These are phyloP conservation scores for Hesperophylax magnus DNA, from an alignment of 1,140 invertebrate genomes.

Conservation along the genomic window DNA sequence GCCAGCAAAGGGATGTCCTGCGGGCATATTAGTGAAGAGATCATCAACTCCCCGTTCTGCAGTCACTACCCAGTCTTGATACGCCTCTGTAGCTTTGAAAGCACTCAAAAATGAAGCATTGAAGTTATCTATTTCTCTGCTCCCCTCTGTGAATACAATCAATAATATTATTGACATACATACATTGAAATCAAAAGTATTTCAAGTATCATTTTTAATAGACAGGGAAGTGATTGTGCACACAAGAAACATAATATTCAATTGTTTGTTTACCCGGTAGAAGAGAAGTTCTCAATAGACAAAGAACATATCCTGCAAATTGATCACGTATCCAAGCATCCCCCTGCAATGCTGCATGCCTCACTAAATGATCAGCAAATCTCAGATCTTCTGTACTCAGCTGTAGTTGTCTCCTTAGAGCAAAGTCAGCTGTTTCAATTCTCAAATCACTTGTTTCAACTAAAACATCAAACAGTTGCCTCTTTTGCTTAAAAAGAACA, in stretches of 20 bases:
- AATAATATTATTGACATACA: constrained; percentile 1
- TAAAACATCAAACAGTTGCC: constrained; percentile 92
- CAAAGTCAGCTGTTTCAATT: constrained; percentile 90
- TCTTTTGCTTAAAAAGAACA: constrained; percentile 96
- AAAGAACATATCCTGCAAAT: constrained; percentile 93
- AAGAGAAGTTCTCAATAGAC: constrained; percentile 86
- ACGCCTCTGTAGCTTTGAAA: constrained; percentile 92
- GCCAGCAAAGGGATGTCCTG: constrained; percentile 92
- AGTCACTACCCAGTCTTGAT: constrained; percentile 84
- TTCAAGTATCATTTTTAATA: neutral
- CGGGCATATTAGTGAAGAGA: constrained; percentile 76
- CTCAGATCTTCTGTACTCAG: constrained; percentile 95
- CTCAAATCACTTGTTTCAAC: constrained; percentile 91
- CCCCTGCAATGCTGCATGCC: constrained; percentile 86
- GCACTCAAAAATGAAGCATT: constrained; percentile 88
- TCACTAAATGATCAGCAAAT: constrained; percentile 94
- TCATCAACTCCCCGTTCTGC: constrained; percentile 75
- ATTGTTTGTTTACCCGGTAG: constrained; percentile 75
- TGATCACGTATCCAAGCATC: constrained; percentile 95
- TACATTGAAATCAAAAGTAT: neutral
- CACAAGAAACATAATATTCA: neutral
- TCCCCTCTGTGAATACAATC: constrained; percentile 70
- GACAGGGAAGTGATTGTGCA: neutral
- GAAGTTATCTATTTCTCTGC: constrained; percentile 89
- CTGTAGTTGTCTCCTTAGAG: constrained; percentile 86